Evolutionary conservation across 2,113 vertebrate species (phyloP).

Genomic region (Phasianus colchicus): DNA sequence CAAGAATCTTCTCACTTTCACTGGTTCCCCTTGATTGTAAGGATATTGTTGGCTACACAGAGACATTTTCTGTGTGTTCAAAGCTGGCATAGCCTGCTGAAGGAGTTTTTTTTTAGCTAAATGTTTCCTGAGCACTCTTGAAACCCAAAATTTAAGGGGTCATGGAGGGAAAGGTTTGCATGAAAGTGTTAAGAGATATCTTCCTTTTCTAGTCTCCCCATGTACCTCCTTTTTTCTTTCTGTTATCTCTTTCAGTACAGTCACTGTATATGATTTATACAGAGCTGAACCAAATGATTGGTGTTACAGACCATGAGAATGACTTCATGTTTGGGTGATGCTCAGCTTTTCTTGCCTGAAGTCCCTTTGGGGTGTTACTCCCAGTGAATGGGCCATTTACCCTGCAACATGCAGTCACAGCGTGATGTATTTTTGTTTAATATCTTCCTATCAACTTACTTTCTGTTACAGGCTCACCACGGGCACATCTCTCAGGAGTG

Average conservation of each 20-base stretch:
- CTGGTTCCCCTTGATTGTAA: neutral
- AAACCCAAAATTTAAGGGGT: neutral
- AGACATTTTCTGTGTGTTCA: neutral
- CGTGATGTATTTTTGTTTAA: neutral
- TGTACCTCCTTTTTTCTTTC: neutral
- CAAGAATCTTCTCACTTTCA: neutral
- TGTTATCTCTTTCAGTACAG: neutral
- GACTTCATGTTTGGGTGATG: neutral
- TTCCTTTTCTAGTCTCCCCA: neutral
- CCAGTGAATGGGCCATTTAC: neutral
- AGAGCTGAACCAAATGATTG: neutral
- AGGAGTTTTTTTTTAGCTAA: neutral
- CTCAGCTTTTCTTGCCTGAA: neutral
- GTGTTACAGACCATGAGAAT: neutral
- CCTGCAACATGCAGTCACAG: neutral
- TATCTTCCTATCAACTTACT: slow-evolving; percentile 8
- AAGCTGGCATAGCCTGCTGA: neutral
- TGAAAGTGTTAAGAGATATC: neutral
- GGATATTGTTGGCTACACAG: neutral
- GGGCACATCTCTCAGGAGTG: slow-evolving; percentile 59
- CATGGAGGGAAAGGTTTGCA: neutral
- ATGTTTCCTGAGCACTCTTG: neutral
- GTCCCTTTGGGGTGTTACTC: neutral
- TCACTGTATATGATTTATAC: accelerated
- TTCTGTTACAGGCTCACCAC: slow-evolving; percentile 36